Base-by-base conservation (phyloP, 2,113 vertebrate species). In the Lathamus discolor region DNA sequence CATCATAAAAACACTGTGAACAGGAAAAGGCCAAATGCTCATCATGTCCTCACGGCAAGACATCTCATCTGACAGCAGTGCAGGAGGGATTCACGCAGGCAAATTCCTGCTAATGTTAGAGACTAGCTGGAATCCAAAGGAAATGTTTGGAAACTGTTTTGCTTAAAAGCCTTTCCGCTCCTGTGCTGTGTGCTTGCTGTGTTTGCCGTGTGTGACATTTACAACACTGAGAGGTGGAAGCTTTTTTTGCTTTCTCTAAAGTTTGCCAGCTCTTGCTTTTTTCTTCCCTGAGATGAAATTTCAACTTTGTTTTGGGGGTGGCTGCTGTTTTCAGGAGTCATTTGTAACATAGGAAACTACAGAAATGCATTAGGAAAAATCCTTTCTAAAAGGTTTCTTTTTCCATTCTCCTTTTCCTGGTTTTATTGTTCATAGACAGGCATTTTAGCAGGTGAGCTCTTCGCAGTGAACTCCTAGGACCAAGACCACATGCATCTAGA, bases 11-110 rank as follows among this genome's bases (percentile, higher is more conserved):
- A 35, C 13, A 2, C 22, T 48, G 46, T 4, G 67, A 81, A 69
- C 31, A 46, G 75, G 57, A 78, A 95, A 93, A 96, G 49, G 78
- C 93, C 91, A 88, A 88, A 70, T 33, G 25, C 90, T 95, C 81
- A 24, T 94, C 70, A 5, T 67, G 75, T 83, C 74, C 87, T 63
- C 51, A 4, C 94, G 74, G 92, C 75, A 77, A 54, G 90, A 24
- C 22, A n/a, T 83, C 92, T 93, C 11, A 83, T 88, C 46, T 95
- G 93, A 63, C 92, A 90, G 90, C 49, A 23, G 82, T 29, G 80
- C 89, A 2, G 3, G 88, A 95, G 91, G 83, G 94, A 87, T 92
- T 95, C 92, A 48, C 19, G 55, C 79, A 64, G 88, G 77, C 69
- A 91, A 59, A 96, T 80, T 46, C 90, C 85, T 25, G 57, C 90